A percentile compares a stretch with the other conserved stretches of the same genome.
These are phyloP conservation scores for Calliopum simillimum DNA, from an alignment of 2,888 invertebrate species.

Conservation along the genomic window DNA sequence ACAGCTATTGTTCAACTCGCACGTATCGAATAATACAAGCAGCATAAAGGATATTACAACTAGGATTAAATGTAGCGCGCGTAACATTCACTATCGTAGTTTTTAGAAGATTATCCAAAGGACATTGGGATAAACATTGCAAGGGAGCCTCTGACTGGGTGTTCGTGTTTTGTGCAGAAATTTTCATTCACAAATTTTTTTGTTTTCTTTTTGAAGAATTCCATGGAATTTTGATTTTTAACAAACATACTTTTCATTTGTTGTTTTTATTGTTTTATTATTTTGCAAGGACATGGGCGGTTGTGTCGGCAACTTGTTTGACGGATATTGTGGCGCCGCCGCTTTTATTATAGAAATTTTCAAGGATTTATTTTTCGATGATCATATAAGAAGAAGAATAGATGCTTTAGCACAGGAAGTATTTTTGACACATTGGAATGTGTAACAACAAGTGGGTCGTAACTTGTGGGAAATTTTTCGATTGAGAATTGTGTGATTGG, in stretches of 20 bases:
- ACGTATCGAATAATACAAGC: neutral
- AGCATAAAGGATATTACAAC: slow-evolving; percentile 23
- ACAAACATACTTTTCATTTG: slow-evolving; percentile 14
- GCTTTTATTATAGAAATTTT: slow-evolving; percentile 2
- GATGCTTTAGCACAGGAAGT: slow-evolving; percentile 6
- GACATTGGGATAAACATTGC: neutral
- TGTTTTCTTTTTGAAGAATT: slow-evolving; percentile 11
- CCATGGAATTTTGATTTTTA: slow-evolving; percentile 17
- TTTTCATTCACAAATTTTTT: slow-evolving; percentile 22
- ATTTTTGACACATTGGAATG: slow-evolving; percentile 7
- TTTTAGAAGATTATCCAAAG: slow-evolving; percentile 26
- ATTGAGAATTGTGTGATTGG: neutral
- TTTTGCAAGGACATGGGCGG: neutral
- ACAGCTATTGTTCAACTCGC: slow-evolving; percentile 26
- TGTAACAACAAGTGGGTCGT: neutral
- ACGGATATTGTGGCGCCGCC: slow-evolving; percentile 15
- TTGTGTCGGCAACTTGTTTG: neutral
- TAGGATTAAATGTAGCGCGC: slow-evolving; percentile 20
- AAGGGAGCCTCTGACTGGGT: neutral
- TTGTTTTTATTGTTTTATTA: too few relatives aligned
- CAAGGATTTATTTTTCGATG: neutral
- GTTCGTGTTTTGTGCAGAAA: neutral
- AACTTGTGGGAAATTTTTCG: slow-evolving; percentile 3
- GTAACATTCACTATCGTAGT: neutral
- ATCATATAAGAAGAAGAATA: too few relatives aligned